Conservation (phyloP, 2,113 vertebrate species). For the Pitta sordida region DNA sequence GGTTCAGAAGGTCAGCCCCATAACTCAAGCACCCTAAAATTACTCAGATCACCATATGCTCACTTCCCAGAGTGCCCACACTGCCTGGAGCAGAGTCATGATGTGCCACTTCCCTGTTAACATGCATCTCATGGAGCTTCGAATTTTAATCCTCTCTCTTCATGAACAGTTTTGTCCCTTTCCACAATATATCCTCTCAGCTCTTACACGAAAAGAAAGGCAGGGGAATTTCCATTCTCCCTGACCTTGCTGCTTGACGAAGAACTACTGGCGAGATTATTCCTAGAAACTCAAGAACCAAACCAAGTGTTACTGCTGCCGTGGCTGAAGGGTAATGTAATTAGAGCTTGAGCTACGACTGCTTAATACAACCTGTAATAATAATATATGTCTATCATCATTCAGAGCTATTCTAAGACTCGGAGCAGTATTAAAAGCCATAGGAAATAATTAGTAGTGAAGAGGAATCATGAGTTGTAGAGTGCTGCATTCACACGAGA, state of each 20-base stretch:
- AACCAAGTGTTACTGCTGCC: conserved; percentile 40
- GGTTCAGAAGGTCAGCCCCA: neutral
- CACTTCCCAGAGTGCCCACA: rapidly evolving
- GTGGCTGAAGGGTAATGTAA: conserved; percentile 9
- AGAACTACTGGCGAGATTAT: neutral
- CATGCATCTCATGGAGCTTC: rapidly evolving
- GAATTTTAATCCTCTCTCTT: neutral
- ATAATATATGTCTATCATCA: conserved; percentile 34
- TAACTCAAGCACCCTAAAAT: neutral
- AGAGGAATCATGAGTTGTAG: conserved; percentile 3
- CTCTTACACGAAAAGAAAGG: neutral
- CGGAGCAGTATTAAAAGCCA: conserved; percentile 5
- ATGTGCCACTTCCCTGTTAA: neutral
- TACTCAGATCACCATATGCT: rapidly evolving
- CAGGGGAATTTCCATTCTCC: neutral
- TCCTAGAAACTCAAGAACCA: neutral
- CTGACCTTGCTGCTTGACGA: conserved; percentile 4
- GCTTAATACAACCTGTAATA: conserved; percentile 22
- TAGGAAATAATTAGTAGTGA: conserved; percentile 57
- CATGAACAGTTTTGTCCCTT: neutral
- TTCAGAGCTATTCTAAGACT: conserved; percentile 38
- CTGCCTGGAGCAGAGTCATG: neutral
- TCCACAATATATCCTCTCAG: neutral
- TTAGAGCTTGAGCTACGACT: conserved; percentile 19
- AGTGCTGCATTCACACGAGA: conserved; percentile 21